Conservation (phyloP, 2,113 vertebrate species). For the Zapus hudsonius region DNA sequence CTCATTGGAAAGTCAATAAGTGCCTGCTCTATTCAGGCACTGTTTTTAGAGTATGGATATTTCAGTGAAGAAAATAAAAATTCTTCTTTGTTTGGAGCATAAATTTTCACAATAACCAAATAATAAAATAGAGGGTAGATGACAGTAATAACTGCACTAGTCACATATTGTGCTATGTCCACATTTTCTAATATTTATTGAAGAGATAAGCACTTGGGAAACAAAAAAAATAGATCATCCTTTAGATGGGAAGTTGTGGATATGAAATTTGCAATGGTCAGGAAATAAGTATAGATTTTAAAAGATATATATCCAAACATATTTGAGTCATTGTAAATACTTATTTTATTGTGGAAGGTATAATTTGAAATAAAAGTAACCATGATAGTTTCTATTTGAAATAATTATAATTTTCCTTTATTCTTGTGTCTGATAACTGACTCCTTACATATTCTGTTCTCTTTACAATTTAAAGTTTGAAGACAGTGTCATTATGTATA, state of each 20-base stretch:
- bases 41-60: neutral
- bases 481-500: neutral
- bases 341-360: neutral
- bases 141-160: neutral
- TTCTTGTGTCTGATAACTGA: neutral
- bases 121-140: neutral
- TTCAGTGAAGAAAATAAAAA: neutral
- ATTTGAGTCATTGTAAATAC: neutral
- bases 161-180: neutral
- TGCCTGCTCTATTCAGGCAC: neutral
- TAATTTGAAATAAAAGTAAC: neutral
- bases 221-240: neutral
- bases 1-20: neutral
- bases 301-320: neutral
- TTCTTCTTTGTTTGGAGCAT: neutral
- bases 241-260: too few species aligned
- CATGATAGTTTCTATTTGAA: neutral
- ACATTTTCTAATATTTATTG: neutral
- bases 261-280: neutral
- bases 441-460: neutral
- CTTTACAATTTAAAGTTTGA: neutral
- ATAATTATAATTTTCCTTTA: neutral
- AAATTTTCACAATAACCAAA: neutral
- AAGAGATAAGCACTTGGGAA: neutral
- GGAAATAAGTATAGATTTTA: neutral